phyloP scores from a whole-genome alignment of 2,113 vertebrate species.

The Erythrolamprus reginae region DNA sequence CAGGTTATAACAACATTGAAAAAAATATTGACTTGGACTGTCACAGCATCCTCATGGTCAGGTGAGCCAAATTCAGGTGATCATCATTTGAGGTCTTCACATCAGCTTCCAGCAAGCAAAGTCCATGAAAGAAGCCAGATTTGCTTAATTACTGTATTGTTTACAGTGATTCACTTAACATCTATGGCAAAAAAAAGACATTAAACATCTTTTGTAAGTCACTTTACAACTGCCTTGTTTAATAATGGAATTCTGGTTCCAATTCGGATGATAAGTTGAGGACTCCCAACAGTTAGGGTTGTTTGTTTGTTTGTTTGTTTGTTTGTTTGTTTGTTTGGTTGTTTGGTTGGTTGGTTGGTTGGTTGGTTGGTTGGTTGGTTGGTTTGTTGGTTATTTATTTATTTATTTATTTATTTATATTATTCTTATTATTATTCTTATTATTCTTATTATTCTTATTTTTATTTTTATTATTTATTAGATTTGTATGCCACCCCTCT shows the following conservation, averaged over 20 bases:
- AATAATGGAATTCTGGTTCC: not conserved
- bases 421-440: too few relatives aligned
- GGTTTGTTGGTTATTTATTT: too few relatives aligned
- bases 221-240: not conserved
- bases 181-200: constrained; percentile 10
- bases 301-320: too few relatives aligned
- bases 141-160: not conserved
- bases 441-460: too few relatives aligned
- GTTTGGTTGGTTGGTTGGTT: too few relatives aligned
- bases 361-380: too few relatives aligned
- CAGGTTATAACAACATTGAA: not conserved
- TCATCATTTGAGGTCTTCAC: not conserved
- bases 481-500: too few relatives aligned
- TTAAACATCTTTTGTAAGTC: constrained; percentile 1
- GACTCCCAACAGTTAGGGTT: not conserved
- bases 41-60: not conserved
- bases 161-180: constrained; percentile 21
- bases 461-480: too few relatives aligned
- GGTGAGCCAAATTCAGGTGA: not conserved
- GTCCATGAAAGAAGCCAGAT: not conserved
- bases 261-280: not conserved
- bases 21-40: not conserved
- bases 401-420: too few relatives aligned
- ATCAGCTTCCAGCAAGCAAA: too few relatives aligned
- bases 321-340: too few relatives aligned